Base-by-base conservation (phyloP, 2,888 invertebrate genomes). In the Herminia tarsipennalis region DNA sequence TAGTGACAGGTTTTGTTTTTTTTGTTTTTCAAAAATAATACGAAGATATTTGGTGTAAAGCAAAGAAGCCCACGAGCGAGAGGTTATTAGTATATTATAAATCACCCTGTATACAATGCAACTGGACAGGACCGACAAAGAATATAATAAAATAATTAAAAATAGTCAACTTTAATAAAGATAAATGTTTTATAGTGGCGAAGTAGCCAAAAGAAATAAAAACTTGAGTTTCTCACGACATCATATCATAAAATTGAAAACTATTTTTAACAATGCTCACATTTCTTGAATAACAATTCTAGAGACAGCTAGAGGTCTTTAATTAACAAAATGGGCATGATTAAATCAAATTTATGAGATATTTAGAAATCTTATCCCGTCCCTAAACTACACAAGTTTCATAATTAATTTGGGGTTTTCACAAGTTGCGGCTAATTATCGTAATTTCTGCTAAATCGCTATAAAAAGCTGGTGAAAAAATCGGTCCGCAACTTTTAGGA, bases 401-500 rank as follows among this genome's bases (percentile, higher is more conserved):
- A 33, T 56, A 49, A 62, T 63, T 63, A 63, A 48, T 42, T 25
- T 14, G 24, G 18, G 32, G 6, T 29, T 13, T 12, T 47, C 14
- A 29, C 24, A 62, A 52, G 29, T 50, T 48, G n/a, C 16, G 14
- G 17, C 34, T 63, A 62, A 63, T 63, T 58, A 49, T 44, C 41
- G 46, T 46, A 39, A 44, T 53, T 52, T 61, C 36, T 21, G n/a
- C 41, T 34, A 8, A 35, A 37, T 29, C 17, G 20, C 30, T 2
- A 10, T 27, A 28, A 6, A 29, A 13, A 9, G 1, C 9, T 13
- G 14, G 14, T 16, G 9, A 16, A 22, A 29, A 38, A 4, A 3
- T 22, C 13, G 5, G 5, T 9, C n/a, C n/a, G 2, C 3, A 13
- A 14, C 27, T 6, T 14, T 27, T 8, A 1, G 20, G 9, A 9